Base-by-base conservation (phyloP, 2,113 vertebrate species). In the Abramis brama region DNA sequence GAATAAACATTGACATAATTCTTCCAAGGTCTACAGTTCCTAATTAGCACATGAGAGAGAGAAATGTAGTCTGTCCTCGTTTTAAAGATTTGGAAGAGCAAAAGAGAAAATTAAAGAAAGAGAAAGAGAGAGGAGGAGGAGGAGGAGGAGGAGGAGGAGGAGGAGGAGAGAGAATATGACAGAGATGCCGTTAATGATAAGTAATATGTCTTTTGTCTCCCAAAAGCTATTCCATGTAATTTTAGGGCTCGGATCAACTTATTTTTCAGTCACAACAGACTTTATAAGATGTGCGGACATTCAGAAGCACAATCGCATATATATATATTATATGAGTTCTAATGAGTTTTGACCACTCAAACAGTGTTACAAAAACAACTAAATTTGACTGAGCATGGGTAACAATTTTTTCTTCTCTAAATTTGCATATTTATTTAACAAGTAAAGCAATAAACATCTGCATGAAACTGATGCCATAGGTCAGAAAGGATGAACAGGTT, bases 11-110 rank as follows among this genome's bases (percentile, higher is more conserved):
- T 83, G 81, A 83, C 81, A 73, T 83, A 83, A 83, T 83, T 83
- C 66, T 83, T 57, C 45, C 27, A 50, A 82, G 79, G 62, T 82
- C 79, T 82, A 25, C 59, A 52, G 45, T 83, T 83, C 23, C 81
- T 83, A 83, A 83, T 83, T 83, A 83, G 81, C 81, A 83, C 66
- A 66, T 83, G 50, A 39, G 13, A 85, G 23, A 84, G 70, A 45
- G 7, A 43, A 75, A 87, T 43, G 87, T 89, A 92, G 88, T 87
- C 89, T 92, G 92, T 93, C 93, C 93, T 94, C 92, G 93, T 91
- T 94, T 93, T 93, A 91, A 94, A 93, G 92, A 90, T 88, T 88
- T 91, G 89, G 93, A 90, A 93, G 85, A 91, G 91, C 91, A 90
- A 89, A 85, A 85, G 87, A 90, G 86, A 87, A 50, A 74, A 57